These are phyloP conservation scores for Proisotoma minuta DNA, from an alignment of 2,888 invertebrate genomes.

Conservation along the genomic window DNA sequence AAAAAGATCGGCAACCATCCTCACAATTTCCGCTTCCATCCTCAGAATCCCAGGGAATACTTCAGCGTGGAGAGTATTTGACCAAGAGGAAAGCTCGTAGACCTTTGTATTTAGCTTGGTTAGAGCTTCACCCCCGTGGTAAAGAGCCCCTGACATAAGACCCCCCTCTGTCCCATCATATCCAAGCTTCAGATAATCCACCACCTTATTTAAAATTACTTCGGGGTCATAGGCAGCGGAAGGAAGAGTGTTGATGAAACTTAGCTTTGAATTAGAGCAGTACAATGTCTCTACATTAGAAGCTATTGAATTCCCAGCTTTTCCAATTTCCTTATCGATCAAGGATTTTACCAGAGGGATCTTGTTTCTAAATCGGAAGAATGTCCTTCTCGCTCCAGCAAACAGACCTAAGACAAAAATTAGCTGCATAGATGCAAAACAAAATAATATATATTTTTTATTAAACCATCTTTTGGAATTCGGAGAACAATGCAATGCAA, in stretches of 20 bases:
- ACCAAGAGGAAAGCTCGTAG: slow-evolving; percentile 80
- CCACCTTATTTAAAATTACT: slow-evolving; percentile 64
- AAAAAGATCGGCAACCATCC: slow-evolving; percentile 78
- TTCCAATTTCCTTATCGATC: slow-evolving; percentile 67
- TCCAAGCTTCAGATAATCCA: slow-evolving; percentile 61
- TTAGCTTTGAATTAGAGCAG: slow-evolving; percentile 52
- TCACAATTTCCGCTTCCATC: slow-evolving; percentile 91
- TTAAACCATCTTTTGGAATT: slow-evolving; percentile 1
- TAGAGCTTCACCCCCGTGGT: slow-evolving; percentile 68
- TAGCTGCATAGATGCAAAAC: too few relatives aligned
- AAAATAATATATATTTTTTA: too few relatives aligned
- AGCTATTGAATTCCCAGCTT: slow-evolving; percentile 62
- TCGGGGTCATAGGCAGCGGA: slow-evolving; percentile 59
- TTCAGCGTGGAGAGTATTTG: slow-evolving; percentile 94
- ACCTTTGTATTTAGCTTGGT: slow-evolving; percentile 70
- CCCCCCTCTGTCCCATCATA: slow-evolving; percentile 76
- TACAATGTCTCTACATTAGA: slow-evolving; percentile 64
- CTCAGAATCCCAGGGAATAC: slow-evolving; percentile 91
- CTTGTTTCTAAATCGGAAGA: slow-evolving; percentile 65
- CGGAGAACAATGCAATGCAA: neutral
- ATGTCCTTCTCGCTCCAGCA: neutral
- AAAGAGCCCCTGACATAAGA: slow-evolving; percentile 84
- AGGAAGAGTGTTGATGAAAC: slow-evolving; percentile 64
- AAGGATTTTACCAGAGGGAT: slow-evolving; percentile 68
- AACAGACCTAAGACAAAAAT: neutral